These are phyloP conservation scores for Clarias macrocephalus DNA, from an alignment of 2,113 vertebrate species.

Conservation along the genomic window DNA sequence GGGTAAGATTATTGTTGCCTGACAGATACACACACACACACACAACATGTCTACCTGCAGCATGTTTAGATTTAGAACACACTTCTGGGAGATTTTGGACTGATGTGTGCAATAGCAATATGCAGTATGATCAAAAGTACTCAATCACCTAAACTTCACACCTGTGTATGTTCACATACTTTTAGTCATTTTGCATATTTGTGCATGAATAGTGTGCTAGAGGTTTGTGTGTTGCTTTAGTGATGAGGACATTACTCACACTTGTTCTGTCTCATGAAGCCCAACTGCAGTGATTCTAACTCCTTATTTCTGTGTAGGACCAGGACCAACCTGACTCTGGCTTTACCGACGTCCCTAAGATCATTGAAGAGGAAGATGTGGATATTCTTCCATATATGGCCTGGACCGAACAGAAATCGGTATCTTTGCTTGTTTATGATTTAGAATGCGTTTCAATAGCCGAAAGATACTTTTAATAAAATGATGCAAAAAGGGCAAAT, in stretches of 20 bases:
- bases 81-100: background rate
- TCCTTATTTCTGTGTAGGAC: conserved; percentile 50
- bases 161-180: background rate
- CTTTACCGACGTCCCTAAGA: conserved; percentile 71
- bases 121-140: too few species aligned
- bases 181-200: background rate
- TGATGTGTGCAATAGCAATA: background rate
- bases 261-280: background rate
- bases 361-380: conserved; percentile 78
- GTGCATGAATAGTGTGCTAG: background rate
- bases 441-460: too few species aligned
- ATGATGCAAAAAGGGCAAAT: too few species aligned
- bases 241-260: background rate
- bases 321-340: conserved; percentile 51
- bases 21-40: background rate
- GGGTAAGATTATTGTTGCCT: conserved; percentile 69
- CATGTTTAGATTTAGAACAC: background rate
- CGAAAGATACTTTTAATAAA: background rate
- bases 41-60: background rate
- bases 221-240: background rate
- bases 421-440: background rate
- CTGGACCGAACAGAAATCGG: conserved; percentile 61
- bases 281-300: background rate
- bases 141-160: background rate
- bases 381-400: conserved; percentile 81